These are phyloP conservation scores for Gandaritis pyraliata DNA, from an alignment of 2,888 invertebrate genomes.

Conservation along the genomic window DNA sequence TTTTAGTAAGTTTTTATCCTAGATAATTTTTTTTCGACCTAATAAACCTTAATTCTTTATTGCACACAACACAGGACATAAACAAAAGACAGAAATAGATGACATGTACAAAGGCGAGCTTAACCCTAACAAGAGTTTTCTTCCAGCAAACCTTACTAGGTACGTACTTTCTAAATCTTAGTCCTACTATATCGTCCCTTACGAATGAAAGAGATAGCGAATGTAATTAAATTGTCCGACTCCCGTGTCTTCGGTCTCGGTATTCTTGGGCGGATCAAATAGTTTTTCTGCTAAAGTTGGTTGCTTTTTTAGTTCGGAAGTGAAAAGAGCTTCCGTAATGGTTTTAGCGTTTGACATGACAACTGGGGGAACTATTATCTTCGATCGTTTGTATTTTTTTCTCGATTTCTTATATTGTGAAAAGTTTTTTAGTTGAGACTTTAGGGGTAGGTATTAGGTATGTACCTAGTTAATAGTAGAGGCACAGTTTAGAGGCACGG, in stretches of 20 bases:
- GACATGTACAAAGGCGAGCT: too few relatives aligned
- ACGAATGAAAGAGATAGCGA: constrained; percentile 62
- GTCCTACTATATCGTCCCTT: not conserved
- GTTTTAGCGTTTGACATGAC: constrained; percentile 46
- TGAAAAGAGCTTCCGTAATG: constrained; percentile 48
- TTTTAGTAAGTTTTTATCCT: too few relatives aligned
- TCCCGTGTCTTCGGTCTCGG: constrained; percentile 55
- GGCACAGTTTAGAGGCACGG: too few relatives aligned
- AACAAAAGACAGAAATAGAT: too few relatives aligned
- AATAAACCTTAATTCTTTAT: too few relatives aligned
- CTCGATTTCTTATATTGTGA: not conserved
- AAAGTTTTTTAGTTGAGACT: too few relatives aligned
- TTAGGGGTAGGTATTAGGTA: too few relatives aligned
- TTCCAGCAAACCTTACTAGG: too few relatives aligned
- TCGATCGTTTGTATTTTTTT: not conserved
- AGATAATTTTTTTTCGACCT: too few relatives aligned
- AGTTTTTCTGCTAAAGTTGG: constrained; percentile 62
- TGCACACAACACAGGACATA: too few relatives aligned
- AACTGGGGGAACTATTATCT: constrained; percentile 20
- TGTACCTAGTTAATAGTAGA: too few relatives aligned
- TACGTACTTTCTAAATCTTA: not conserved
- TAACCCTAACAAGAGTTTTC: too few relatives aligned
- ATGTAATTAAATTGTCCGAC: constrained; percentile 77
- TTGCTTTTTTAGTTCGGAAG: constrained; percentile 55
- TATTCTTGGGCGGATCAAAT: constrained; percentile 62